Evolutionary conservation across 2,797 vertebrate species (phyloP).

Genomic region (Peromyscus melanophrys): DNA sequence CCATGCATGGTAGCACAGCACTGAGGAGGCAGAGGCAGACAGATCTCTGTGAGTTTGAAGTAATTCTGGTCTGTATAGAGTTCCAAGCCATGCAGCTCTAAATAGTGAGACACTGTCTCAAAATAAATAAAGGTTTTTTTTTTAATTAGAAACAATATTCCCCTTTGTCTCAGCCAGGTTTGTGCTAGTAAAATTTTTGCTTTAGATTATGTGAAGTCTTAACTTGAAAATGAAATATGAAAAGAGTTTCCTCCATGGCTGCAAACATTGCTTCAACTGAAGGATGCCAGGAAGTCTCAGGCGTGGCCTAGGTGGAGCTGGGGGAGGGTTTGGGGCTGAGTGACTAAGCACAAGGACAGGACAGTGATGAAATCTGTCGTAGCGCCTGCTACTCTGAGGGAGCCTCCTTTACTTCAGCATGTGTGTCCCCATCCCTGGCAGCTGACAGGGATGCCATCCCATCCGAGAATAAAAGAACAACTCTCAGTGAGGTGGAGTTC

Average conservation of each 20-base stretch:
- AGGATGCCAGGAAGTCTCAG: background rate
- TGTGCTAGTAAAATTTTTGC: background rate
- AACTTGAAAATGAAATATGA: background rate
- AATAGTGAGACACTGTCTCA: background rate
- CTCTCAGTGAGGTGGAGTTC: background rate
- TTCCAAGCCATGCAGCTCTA: background rate
- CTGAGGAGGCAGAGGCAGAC: background rate
- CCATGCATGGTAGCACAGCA: too few relatives aligned
- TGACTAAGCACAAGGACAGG: background rate
- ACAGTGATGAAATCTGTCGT: background rate
- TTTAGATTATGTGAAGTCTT: background rate
- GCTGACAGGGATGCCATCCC: background rate
- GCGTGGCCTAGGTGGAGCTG: background rate
- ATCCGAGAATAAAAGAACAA: background rate
- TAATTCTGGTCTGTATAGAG: background rate
- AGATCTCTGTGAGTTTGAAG: background rate
- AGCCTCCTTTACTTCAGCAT: background rate
- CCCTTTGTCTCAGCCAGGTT: background rate
- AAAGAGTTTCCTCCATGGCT: background rate
- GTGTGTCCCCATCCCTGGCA: background rate
- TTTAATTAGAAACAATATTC: background rate
- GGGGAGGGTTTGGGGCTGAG: background rate
- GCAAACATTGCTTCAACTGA: background rate
- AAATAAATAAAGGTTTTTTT: background rate
- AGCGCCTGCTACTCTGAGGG: too few relatives aligned